phyloP scores from a whole-genome alignment of 2,113 vertebrate genomes.

The Telmatochromis brachygnathus region DNA sequence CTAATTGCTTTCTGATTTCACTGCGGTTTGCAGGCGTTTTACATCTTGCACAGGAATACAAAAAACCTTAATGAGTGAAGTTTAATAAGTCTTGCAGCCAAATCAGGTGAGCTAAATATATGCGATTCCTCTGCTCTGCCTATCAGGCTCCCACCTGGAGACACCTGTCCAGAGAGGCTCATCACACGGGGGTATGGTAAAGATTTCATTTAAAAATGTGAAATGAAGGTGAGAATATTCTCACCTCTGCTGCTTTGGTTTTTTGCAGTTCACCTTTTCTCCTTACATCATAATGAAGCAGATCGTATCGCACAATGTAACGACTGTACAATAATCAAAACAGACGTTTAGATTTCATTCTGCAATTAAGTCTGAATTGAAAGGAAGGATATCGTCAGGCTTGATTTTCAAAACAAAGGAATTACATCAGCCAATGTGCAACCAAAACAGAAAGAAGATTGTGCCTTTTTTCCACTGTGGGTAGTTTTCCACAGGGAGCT shows the following conservation, averaged over 20 bases:
- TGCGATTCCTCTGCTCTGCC: neutral
- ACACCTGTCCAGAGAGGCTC: neutral
- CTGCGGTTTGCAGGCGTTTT: neutral
- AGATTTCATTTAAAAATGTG: neutral
- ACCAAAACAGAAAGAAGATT: neutral
- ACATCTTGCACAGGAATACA: neutral
- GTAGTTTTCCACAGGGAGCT: neutral
- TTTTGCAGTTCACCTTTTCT: neutral
- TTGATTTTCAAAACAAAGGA: neutral
- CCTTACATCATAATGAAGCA: neutral
- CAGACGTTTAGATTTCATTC: neutral
- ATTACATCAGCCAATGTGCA: neutral
- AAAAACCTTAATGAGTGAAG: neutral
- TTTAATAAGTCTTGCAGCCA: neutral
- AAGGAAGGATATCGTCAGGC: neutral
- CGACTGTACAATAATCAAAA: neutral
- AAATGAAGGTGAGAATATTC: neutral
- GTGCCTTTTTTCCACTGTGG: neutral
- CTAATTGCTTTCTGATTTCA: neutral
- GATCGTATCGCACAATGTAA: neutral
- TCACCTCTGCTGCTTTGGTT: neutral
- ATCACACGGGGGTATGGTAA: rapidly evolving
- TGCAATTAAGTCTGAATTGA: neutral
- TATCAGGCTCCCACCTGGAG: neutral
- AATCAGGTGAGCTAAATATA: neutral